Conservation (phyloP, 1,140 invertebrate species). For the Coboldia fuscipes region DNA sequence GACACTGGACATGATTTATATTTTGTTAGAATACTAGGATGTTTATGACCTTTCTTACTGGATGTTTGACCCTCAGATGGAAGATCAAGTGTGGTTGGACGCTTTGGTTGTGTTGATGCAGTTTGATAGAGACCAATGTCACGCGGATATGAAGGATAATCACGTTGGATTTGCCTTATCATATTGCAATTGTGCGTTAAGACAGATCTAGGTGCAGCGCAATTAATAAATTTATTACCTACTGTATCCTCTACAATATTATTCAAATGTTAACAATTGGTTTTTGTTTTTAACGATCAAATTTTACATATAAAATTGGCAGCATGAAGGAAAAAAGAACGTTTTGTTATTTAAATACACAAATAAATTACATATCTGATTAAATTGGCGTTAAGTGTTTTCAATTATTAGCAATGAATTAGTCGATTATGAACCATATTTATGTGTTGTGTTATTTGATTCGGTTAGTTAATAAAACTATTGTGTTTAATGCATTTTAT, state of each 20-base stretch:
- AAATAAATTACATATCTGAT: no score
- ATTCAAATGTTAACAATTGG: no score
- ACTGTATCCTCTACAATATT: no score
- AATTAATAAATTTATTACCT: no score
- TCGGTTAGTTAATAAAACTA: not conserved
- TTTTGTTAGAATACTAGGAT: conserved; percentile 37
- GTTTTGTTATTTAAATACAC: no score
- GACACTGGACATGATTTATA: conserved; percentile 44
- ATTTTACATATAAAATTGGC: no score
- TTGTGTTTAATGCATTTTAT: not conserved
- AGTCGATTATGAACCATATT: no score
- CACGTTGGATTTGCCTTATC: conserved; percentile 20
- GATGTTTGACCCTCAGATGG: not conserved
- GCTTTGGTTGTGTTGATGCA: conserved; percentile 3
- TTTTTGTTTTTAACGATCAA: no score
- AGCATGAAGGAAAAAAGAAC: no score
- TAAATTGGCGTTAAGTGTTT: no score
- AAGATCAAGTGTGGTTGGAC: not conserved
- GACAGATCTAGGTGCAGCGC: conserved; percentile 20
- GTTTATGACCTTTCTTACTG: conserved; percentile 10
- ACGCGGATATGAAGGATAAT: conserved; percentile 21
- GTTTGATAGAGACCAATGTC: conserved; percentile 18
- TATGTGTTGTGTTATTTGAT: not conserved
- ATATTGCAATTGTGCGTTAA: conserved; percentile 21
- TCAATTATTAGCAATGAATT: no score